These are phyloP conservation scores for Malaclemys terrapin DNA, from an alignment of 2,113 vertebrate genomes.

Conservation along the genomic window DNA sequence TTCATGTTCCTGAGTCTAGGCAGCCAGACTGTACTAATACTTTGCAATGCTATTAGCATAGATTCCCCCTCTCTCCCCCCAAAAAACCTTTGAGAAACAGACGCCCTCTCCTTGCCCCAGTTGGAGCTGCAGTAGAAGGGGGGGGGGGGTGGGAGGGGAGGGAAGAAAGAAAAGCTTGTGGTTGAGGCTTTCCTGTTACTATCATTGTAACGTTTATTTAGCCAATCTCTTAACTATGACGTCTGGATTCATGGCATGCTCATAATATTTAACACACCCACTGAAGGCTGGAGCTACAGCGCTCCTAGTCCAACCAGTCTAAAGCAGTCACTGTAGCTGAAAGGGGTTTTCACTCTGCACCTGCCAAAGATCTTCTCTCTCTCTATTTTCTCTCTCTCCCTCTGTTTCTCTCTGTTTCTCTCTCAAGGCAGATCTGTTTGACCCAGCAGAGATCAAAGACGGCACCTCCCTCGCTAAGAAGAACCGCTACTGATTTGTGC, in stretches of 20 bases:
- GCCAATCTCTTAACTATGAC: slow-evolving; percentile 95
- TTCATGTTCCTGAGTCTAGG: background rate
- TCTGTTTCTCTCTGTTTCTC: background rate
- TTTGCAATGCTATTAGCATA: background rate
- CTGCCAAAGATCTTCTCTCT: slow-evolving; percentile 73
- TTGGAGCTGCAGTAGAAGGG: slow-evolving; percentile 83
- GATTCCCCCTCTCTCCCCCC: background rate
- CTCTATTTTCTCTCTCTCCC: background rate
- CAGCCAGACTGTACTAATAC: background rate
- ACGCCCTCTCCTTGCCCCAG: slow-evolving; percentile 88
- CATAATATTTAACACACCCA: slow-evolving; percentile 94
- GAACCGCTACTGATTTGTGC: slow-evolving; percentile 61
- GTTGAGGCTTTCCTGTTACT: slow-evolving; percentile 83
- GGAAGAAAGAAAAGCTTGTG: slow-evolving; percentile 58
- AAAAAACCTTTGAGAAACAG: slow-evolving; percentile 60
- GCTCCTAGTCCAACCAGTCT: slow-evolving; percentile 75
- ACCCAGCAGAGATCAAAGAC: slow-evolving; percentile 62
- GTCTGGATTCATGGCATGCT: slow-evolving; percentile 88
- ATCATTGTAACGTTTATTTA: slow-evolving; percentile 83
- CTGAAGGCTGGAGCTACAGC: slow-evolving; percentile 74
- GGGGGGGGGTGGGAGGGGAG: slow-evolving; percentile 50
- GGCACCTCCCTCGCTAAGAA: slow-evolving; percentile 53
- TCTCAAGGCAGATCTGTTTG: slow-evolving; percentile 57
- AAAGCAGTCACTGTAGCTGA: slow-evolving; percentile 70
- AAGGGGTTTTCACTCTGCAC: slow-evolving; percentile 79